phyloP scores from a whole-genome alignment of 2,797 vertebrate species.

The Chaetodon trifasciatus region DNA sequence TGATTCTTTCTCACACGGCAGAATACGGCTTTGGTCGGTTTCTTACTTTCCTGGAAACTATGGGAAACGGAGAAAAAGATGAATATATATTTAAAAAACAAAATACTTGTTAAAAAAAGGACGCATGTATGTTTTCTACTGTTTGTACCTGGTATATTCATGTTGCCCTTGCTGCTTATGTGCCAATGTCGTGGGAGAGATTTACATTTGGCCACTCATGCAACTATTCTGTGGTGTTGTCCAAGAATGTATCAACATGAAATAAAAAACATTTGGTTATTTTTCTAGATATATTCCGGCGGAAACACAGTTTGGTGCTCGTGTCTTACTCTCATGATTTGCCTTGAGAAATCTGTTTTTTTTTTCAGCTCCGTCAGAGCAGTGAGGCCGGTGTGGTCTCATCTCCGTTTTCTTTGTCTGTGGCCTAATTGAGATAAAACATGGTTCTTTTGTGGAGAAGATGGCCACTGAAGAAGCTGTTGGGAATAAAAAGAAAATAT shows the following conservation, averaged over 20 bases:
- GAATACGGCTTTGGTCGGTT: slow-evolving; percentile 92
- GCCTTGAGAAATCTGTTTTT: neutral
- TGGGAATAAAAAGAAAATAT: neutral
- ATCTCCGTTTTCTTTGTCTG: neutral
- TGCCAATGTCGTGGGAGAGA: slow-evolving; percentile 95
- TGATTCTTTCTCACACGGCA: slow-evolving; percentile 76
- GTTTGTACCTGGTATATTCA: slow-evolving; percentile 98
- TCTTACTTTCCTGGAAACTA: slow-evolving; percentile 87
- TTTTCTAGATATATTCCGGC: slow-evolving; percentile 90
- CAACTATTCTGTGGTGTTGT: slow-evolving; percentile 96
- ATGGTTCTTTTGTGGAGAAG: slow-evolving; percentile 9
- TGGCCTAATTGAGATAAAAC: slow-evolving; percentile 8
- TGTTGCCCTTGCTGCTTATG: slow-evolving; percentile 98
- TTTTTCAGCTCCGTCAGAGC: neutral
- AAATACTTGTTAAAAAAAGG: slow-evolving; percentile 70
- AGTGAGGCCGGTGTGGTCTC: no score
- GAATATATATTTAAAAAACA: slow-evolving; percentile 84
- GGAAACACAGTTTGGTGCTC: slow-evolving; percentile 35
- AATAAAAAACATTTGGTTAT: slow-evolving; percentile 96
- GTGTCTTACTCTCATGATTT: slow-evolving; percentile 36
- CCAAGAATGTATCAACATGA: slow-evolving; percentile 96
- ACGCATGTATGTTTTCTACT: slow-evolving; percentile 99
- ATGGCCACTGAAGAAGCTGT: neutral
- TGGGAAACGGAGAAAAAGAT: slow-evolving; percentile 82
- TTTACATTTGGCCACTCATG: slow-evolving; percentile 90